Evolutionary conservation across 2,113 vertebrate species (phyloP).

Genomic region (Myodes glareolus): DNA sequence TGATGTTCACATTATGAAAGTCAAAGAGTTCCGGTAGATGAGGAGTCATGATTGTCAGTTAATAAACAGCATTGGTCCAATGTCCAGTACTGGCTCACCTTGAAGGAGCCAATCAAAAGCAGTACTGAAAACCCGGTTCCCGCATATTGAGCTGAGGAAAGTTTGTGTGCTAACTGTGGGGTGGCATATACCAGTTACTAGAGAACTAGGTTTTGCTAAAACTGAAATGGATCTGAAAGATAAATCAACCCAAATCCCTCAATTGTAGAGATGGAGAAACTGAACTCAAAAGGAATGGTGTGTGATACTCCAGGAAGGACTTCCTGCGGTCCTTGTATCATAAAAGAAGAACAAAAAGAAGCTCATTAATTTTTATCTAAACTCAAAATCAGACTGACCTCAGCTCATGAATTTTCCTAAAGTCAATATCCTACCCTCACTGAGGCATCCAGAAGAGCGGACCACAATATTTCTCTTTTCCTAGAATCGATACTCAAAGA

Average conservation of each 20-base stretch:
- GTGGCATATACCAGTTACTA: not conserved
- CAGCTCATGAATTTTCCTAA: not conserved
- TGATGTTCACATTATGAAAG: not conserved
- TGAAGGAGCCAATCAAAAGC: not conserved
- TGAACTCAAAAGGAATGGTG: not conserved
- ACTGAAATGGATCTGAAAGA: not conserved
- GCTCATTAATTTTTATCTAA: conserved; percentile 28
- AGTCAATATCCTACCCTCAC: not conserved
- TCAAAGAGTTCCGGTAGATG: not conserved
- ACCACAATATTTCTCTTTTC: not conserved
- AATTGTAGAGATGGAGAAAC: not conserved
- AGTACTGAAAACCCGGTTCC: not conserved
- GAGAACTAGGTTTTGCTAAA: not conserved
- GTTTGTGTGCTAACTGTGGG: not conserved
- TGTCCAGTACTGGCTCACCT: not conserved
- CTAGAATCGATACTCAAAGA: not conserved
- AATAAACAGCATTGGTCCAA: not conserved
- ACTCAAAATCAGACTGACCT: conserved; percentile 33
- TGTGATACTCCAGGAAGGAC: conserved; percentile 12
- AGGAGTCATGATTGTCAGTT: not conserved
- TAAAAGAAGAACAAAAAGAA: not conserved
- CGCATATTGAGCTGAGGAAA: not conserved
- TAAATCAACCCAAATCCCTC: not conserved
- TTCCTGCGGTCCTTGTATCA: not conserved
- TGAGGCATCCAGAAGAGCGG: not conserved